Conservation (phyloP, 2,797 vertebrate species). For the Poecilia velifera region DNA sequence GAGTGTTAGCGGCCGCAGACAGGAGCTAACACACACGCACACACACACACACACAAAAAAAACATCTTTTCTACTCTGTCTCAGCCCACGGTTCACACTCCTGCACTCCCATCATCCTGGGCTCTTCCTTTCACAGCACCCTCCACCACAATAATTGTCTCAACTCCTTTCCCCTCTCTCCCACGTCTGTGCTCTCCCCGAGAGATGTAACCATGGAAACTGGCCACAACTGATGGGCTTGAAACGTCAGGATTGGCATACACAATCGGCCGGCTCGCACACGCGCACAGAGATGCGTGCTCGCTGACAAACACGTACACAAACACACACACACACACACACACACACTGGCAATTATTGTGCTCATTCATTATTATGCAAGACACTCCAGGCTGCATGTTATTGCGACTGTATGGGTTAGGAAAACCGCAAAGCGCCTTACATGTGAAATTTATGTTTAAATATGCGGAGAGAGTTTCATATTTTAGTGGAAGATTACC, state of each 20-base stretch:
- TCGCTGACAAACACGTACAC: neutral
- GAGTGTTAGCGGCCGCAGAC: constrained; percentile 5
- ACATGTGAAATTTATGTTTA: neutral
- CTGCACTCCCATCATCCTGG: constrained; percentile 54
- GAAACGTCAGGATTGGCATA: constrained; percentile 70
- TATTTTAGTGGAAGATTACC: constrained; percentile 8
- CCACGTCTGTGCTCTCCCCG: constrained; percentile 71
- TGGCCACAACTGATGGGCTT: constrained; percentile 82
- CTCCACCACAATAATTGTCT: constrained; percentile 68
- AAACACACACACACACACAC: neutral
- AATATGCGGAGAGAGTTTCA: neutral
- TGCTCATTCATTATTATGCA: constrained; percentile 69
- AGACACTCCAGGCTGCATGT: constrained; percentile 34
- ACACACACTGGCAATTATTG: constrained; percentile 13
- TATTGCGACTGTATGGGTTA: constrained; percentile 13
- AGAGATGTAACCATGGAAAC: constrained; percentile 85
- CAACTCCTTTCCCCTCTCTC: constrained; percentile 61
- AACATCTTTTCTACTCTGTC: constrained; percentile 37
- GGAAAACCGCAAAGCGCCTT: neutral
- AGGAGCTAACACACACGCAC: constrained; percentile 4
- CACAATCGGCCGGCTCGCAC: constrained; percentile 56
- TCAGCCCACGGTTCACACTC: constrained; percentile 55
- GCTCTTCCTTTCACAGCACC: constrained; percentile 69
- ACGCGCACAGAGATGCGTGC: neutral
- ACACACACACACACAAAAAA: constrained; percentile 2